Percentiles rank a stretch among this genome's conserved stretches.
These are phyloP conservation scores for Pseudomugil gertrudae DNA, from an alignment of 2,797 vertebrate genomes.

Conservation along the genomic window DNA sequence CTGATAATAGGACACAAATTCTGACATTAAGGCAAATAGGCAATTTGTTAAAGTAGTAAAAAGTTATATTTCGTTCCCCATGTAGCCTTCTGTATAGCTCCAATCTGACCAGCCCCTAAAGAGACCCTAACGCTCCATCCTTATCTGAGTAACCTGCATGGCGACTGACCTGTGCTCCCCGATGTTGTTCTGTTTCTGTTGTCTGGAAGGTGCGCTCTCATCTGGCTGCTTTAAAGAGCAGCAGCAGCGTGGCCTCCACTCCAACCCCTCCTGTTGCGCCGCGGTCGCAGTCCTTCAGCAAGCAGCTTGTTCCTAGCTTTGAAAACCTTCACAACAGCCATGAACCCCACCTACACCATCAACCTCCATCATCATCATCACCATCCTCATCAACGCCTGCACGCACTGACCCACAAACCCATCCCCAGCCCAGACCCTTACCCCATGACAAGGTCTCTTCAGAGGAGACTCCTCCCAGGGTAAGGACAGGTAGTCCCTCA, in stretches of 20 bases:
- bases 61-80: neutral
- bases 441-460: constrained; percentile 84
- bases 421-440: constrained; percentile 86
- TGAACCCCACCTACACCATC: constrained; percentile 74
- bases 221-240: constrained; percentile 93
- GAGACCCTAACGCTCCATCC: neutral
- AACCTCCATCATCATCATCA: constrained; percentile 54
- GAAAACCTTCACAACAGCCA: constrained; percentile 85
- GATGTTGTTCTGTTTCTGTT: constrained; percentile 53
- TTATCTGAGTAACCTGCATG: constrained; percentile 54
- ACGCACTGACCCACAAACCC: constrained; percentile 89
- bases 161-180: constrained; percentile 58
- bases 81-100: constrained; percentile 16
- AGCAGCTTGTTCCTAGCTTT: constrained; percentile 89
- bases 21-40: too few species aligned
- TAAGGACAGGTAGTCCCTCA: constrained; percentile 56
- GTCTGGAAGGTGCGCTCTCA: constrained; percentile 91
- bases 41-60: too few species aligned
- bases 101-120: constrained; percentile 30
- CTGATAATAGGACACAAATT: too few species aligned
- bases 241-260: constrained; percentile 65
- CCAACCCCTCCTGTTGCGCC: constrained; percentile 81
- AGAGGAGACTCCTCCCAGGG: constrained; percentile 75
- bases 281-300: constrained; percentile 91
- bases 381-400: constrained; percentile 74